These are phyloP conservation scores for Melospiza melodia DNA, from an alignment of 2,113 vertebrate species.

Conservation along the genomic window DNA sequence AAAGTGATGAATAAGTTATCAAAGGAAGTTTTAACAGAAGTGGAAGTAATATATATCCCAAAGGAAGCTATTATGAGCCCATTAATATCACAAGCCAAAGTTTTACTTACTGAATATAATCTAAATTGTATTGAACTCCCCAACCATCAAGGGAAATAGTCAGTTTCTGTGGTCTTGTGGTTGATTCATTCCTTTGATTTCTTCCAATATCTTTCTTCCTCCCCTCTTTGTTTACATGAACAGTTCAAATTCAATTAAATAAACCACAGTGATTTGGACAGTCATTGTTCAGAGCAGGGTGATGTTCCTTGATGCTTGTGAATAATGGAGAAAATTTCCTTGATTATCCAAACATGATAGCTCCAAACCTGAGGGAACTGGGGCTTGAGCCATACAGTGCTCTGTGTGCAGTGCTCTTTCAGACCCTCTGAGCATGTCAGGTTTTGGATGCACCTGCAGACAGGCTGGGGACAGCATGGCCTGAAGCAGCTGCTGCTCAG, in stretches of 20 bases:
- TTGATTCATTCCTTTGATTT: slow-evolving; percentile 47
- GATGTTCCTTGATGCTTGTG: neutral
- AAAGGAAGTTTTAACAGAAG: slow-evolving; percentile 67
- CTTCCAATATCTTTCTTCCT: neutral
- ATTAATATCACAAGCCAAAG: slow-evolving; percentile 59
- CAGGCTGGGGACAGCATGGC: neutral
- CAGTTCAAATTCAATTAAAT: neutral
- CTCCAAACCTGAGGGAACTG: neutral
- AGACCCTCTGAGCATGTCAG: neutral
- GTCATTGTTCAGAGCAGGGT: neutral
- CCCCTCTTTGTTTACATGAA: slow-evolving; percentile 6
- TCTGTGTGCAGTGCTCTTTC: rapidly evolving
- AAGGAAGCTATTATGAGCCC: slow-evolving; percentile 64
- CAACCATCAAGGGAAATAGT: neutral
- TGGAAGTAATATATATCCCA: slow-evolving; percentile 66
- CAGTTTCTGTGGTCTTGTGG: slow-evolving; percentile 21
- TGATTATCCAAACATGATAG: rapidly evolving
- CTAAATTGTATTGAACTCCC: slow-evolving; percentile 50
- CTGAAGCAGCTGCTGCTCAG: neutral
- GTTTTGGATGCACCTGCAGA: rapidly evolving
- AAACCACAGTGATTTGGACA: neutral
- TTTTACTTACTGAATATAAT: slow-evolving; percentile 60
- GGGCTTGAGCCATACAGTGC: rapidly evolving
- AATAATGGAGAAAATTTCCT: neutral
- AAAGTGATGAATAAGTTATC: slow-evolving; percentile 71